Percentiles rank a stretch among this genome's conserved stretches.
Evolutionary conservation across 2,113 vertebrate genomes (phyloP).

Genomic region (Aphyosemion australe): DNA sequence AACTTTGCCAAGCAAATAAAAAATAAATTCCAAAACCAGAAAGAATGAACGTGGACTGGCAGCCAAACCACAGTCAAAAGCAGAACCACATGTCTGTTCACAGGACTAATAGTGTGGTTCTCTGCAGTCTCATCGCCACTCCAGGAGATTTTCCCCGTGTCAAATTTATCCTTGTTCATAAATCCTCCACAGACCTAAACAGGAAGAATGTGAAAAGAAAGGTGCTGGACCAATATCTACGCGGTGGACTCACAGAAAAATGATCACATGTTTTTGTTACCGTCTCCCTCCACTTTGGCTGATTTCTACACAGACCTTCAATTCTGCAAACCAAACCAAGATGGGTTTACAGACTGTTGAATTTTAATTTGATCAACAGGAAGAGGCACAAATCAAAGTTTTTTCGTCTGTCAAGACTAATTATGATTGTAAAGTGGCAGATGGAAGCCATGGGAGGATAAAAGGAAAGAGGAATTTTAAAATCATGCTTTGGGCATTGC

Average conservation of each 20-base stretch:
- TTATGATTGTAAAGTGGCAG: constrained; percentile 43
- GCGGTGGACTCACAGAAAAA: background rate
- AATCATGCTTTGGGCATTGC: constrained; percentile 12
- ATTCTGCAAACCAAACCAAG: constrained; percentile 29
- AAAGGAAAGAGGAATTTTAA: constrained; percentile 38
- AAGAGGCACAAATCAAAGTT: constrained; percentile 65
- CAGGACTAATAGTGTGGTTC: constrained; percentile 26
- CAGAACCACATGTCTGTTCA: constrained; percentile 57
- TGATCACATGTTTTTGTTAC: background rate
- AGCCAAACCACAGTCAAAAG: constrained; percentile 64
- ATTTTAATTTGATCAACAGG: constrained; percentile 66
- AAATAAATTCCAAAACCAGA: constrained; percentile 48
- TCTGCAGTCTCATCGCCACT: constrained; percentile 42
- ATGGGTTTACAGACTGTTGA: constrained; percentile 40
- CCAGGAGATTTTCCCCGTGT: background rate
- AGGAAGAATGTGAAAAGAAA: background rate
- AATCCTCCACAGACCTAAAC: constrained; percentile 10
- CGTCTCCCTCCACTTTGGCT: background rate
- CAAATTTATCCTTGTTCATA: constrained; percentile 31
- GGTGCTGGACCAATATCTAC: background rate
- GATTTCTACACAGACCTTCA: background rate
- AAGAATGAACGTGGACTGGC: constrained; percentile 32
- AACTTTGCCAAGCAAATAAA: constrained; percentile 48
- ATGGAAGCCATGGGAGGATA: constrained; percentile 39
- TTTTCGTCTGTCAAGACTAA: constrained; percentile 59